These are phyloP conservation scores for Drosophila stalkeri DNA, from an alignment of 2,888 invertebrate genomes.

Conservation along the genomic window DNA sequence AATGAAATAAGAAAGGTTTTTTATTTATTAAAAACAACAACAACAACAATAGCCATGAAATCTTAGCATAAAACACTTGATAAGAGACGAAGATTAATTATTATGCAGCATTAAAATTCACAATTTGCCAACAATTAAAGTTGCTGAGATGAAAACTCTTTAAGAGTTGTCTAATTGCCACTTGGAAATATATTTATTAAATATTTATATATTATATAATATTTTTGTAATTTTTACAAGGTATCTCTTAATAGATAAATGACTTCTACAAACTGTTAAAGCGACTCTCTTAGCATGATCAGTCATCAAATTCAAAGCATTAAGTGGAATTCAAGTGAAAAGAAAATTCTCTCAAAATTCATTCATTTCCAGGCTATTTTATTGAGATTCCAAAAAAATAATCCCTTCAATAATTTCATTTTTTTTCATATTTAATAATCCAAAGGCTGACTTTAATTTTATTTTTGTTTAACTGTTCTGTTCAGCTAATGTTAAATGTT, in stretches of 20 bases:
- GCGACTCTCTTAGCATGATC: neutral
- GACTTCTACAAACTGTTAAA: neutral
- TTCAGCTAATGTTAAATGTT: too few relatives aligned
- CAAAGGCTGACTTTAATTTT: too few relatives aligned
- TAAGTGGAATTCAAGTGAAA: neutral
- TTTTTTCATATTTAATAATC: too few relatives aligned
- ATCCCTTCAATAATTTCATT: too few relatives aligned
- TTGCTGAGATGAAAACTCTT: neutral
- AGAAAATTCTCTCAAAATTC: neutral
- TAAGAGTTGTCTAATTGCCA: neutral
- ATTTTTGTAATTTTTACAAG: too few relatives aligned
- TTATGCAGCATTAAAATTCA: neutral
- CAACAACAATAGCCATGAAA: neutral
- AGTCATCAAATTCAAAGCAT: too few relatives aligned
- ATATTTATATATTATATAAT: too few relatives aligned
- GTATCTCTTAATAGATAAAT: too few relatives aligned
- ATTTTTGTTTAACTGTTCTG: too few relatives aligned
- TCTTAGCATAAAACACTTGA: neutral
- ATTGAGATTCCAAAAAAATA: too few relatives aligned
- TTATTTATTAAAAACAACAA: neutral
- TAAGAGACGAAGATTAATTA: neutral
- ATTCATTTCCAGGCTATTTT: too few relatives aligned
- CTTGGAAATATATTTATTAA: neutral
- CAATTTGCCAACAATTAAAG: neutral
- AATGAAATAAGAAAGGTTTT: constrained; percentile 22